These are phyloP conservation scores for Phortica okadai DNA, from an alignment of 2,888 invertebrate genomes.

Conservation along the genomic window DNA sequence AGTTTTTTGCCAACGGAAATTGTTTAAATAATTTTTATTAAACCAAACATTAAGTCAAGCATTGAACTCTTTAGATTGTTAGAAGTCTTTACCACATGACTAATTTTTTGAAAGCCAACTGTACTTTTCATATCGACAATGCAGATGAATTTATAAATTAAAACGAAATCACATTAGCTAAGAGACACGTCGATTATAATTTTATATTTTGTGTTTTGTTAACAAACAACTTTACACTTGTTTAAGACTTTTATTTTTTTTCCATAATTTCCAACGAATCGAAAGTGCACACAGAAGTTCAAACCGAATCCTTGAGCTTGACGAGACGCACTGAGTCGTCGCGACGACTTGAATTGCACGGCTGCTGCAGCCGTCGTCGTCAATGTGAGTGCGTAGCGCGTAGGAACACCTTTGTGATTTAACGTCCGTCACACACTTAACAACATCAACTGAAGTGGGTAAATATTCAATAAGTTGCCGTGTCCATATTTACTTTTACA, in stretches of 20 bases:
- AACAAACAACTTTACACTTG: not conserved
- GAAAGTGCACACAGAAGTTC: not conserved
- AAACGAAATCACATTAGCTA: too few relatives aligned
- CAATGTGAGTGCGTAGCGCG: not conserved
- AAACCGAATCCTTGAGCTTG: not conserved
- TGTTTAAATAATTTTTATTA: too few relatives aligned
- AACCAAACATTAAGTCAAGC: not conserved
- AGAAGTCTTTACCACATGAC: not conserved
- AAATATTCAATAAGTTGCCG: not conserved
- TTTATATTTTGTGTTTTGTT: not conserved
- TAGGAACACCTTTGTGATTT: not conserved
- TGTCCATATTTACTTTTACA: conserved; percentile 10
- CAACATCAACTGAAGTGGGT: not conserved
- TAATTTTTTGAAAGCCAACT: not conserved
- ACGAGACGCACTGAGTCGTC: not conserved
- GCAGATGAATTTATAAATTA: not conserved
- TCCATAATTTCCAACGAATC: not conserved
- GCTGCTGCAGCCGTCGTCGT: not conserved
- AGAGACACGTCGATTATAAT: not conserved
- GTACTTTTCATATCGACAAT: not conserved
- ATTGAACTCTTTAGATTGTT: not conserved
- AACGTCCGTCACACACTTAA: not conserved
- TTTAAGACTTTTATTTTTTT: not conserved
- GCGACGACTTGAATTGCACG: not conserved
- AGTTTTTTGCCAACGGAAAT: too few relatives aligned